phyloP scores from a whole-genome alignment of 35 echinoderm and acorn worm genomes.

The Acanthaster planci region DNA sequence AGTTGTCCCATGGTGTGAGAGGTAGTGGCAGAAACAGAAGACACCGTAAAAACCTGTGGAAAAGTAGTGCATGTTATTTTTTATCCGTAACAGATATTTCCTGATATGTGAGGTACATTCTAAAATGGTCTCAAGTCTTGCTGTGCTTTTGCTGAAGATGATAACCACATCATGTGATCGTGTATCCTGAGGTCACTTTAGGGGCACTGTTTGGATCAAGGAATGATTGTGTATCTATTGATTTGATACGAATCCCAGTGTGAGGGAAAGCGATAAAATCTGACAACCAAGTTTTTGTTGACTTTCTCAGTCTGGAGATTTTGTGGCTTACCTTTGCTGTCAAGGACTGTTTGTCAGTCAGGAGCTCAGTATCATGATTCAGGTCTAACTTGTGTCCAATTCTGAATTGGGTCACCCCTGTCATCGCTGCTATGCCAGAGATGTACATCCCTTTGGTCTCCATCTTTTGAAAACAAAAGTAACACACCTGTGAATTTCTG shows the following conservation, averaged over 20 bases:
- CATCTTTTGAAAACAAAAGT: constrained; percentile 30
- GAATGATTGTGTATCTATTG: too few species aligned
- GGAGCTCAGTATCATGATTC: constrained; percentile 38
- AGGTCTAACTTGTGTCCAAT: constrained; percentile 38
- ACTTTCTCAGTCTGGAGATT: too few species aligned
- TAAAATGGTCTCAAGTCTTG: not conserved
- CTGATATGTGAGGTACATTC: not conserved
- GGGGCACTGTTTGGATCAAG: too few species aligned
- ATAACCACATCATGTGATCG: not conserved
- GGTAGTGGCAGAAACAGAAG: not conserved
- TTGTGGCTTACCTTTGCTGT: constrained; percentile 43
- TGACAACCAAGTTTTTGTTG: too few species aligned
- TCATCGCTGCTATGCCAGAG: not conserved
- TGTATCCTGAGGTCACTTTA: too few species aligned
- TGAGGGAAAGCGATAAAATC: too few species aligned
- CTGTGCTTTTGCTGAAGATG: not conserved
- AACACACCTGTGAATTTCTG: not conserved
- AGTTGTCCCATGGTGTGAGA: constrained; percentile 14
- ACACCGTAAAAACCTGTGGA: constrained; percentile 41
- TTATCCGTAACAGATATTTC: not conserved
- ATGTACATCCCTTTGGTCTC: constrained; percentile 63
- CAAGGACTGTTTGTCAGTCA: constrained; percentile 23
- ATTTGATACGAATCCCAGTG: too few species aligned
- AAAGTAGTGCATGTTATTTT: not conserved
- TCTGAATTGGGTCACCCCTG: constrained; percentile 56